Base-by-base conservation (phyloP, 2,888 invertebrate species). In the Trichopria drosophilae region DNA sequence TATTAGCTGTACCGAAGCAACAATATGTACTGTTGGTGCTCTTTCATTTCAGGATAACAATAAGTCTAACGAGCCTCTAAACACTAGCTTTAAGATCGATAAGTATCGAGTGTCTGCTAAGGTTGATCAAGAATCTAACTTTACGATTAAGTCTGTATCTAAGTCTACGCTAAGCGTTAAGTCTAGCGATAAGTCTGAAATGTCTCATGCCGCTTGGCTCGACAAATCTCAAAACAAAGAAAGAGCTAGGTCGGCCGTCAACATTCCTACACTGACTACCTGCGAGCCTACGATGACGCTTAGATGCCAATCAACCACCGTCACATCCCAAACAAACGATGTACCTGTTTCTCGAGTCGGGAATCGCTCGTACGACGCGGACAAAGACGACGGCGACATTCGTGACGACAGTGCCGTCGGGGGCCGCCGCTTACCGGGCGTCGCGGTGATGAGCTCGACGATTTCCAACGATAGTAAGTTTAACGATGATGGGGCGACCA, bases 21-120 rank as follows among this genome's bases (percentile, higher is more conserved):
- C 75, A 75, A 75, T 73, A 65, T 73, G 69, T 71, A 76, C 73
- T 74, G 76, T 75, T 76, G 77, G 76, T 77, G 77, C 77, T 76
- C 76, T 77, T 77, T 76, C 75, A 73, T 72, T 75, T 76, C 77
- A 76, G 76, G 76, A 77, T 76, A 76, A 76, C 64, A 64, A 69
- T 73, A 72, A 71, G 68, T 73, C 61, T 65, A 67, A 71, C 63
- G 67, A 68, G 69, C 69, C 67, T 65, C 65, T 67, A 66, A 67
- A 69, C 59, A 61, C 60, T 71, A 71, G 68, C 66, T 67, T 67
- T 68, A 68, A 67, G 68, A 61, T 53, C 59, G 63, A 53, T 65
- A 61, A 68, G 59, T 67, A 65, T 69, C 67, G 65, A 64, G 66
- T 63, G 64, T 50, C 44, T 43, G 43, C 61, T 60, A 62, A 61